Percentiles rank a stretch among this genome's conserved stretches.
Conservation (phyloP, 2,113 vertebrate genomes). For the Chlorodrepanis virens region DNA sequence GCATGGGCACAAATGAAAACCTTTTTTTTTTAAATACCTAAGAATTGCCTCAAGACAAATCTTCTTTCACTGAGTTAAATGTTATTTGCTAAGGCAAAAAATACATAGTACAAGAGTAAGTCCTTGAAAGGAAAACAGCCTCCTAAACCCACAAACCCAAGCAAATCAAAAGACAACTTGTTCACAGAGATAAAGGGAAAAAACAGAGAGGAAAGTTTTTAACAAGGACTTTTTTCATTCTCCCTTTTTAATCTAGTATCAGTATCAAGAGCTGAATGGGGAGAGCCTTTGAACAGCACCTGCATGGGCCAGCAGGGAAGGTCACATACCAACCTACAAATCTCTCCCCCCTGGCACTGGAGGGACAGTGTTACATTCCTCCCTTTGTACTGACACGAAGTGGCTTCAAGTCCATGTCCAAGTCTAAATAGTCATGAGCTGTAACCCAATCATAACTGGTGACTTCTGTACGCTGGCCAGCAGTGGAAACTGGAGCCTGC, state of each 20-base stretch:
- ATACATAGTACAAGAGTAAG: slow-evolving; percentile 67
- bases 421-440: slow-evolving; percentile 55
- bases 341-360: slow-evolving; percentile 52
- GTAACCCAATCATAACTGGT: slow-evolving; percentile 61
- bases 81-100: slow-evolving; percentile 35
- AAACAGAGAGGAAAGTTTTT: slow-evolving; percentile 60
- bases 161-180: slow-evolving; percentile 75
- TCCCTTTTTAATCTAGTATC: slow-evolving; percentile 64
- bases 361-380: slow-evolving; percentile 70
- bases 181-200: slow-evolving; percentile 64
- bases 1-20: not conserved
- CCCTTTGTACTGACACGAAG: slow-evolving; percentile 65
- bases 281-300: slow-evolving; percentile 66
- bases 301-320: slow-evolving; percentile 65
- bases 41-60: slow-evolving; percentile 10
- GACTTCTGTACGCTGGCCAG: not conserved
- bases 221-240: slow-evolving; percentile 58
- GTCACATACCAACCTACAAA: slow-evolving; percentile 68
- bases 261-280: slow-evolving; percentile 62
- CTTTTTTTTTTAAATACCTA: not conserved
- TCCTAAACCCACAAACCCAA: slow-evolving; percentile 70
- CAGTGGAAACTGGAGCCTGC: slow-evolving; percentile 16
- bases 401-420: slow-evolving; percentile 66
- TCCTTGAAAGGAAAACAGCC: slow-evolving; percentile 70
- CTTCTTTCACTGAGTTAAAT: slow-evolving; percentile 31